phyloP scores from a whole-genome alignment of 1,140 invertebrate species.

The Diuraphis noxia region DNA sequence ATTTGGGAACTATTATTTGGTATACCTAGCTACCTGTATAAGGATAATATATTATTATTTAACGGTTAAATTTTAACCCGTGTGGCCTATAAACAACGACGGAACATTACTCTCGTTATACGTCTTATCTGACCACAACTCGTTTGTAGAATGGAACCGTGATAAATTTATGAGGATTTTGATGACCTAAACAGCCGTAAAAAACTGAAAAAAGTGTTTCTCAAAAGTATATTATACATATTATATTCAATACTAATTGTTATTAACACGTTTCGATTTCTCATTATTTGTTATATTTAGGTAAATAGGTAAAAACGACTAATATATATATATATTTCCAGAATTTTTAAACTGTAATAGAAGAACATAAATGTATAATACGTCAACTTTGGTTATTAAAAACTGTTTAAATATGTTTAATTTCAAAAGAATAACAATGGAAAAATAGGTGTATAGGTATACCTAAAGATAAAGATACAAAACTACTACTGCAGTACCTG shows the following conservation, averaged over 20 bases:
- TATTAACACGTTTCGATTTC: neutral
- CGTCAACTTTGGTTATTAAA: neutral
- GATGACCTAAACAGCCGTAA: neutral
- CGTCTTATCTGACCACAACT: neutral
- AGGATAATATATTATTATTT: no score
- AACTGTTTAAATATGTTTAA: neutral
- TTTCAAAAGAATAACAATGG: neutral
- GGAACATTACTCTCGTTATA: neutral
- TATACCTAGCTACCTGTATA: neutral
- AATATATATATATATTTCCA: neutral
- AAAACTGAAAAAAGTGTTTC: neutral
- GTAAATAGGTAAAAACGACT: neutral
- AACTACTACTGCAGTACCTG: no score
- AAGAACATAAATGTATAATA: neutral
- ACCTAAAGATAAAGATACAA: no score
- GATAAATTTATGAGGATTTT: neutral
- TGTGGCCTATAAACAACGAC: neutral
- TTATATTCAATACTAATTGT: neutral
- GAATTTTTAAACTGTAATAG: neutral
- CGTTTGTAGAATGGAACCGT: neutral
- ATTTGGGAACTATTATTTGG: neutral
- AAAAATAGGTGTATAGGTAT: neutral
- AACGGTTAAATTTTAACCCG: no score
- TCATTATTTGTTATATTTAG: no score
- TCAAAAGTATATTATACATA: no score